These are phyloP conservation scores for Cyprichromis sp. DNA, from an alignment of 2,113 vertebrate genomes.

Conservation along the genomic window DNA sequence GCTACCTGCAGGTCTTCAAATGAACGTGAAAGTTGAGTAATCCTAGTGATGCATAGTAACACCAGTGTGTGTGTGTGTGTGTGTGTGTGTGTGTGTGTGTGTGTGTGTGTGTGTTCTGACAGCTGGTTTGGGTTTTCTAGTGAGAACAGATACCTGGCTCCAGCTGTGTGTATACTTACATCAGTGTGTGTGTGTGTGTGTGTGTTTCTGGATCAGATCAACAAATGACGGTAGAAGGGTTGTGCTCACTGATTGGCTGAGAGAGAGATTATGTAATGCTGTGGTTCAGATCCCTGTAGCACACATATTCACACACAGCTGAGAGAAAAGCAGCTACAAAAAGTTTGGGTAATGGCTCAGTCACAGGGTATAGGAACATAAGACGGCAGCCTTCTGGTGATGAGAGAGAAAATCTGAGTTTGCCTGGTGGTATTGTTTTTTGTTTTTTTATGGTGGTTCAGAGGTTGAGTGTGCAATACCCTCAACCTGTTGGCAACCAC, in stretches of 20 bases:
- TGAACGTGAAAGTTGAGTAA: neutral
- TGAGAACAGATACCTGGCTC: neutral
- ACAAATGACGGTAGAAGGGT: neutral
- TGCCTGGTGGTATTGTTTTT: neutral
- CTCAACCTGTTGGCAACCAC: neutral
- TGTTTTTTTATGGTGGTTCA: neutral
- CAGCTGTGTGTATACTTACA: constrained; percentile 17
- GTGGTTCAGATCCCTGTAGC: neutral
- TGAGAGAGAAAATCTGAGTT: neutral
- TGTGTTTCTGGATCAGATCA: neutral
- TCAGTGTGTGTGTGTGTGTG: neutral
- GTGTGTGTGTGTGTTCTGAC: neutral
- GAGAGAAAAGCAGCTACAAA: neutral
- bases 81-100: neutral
- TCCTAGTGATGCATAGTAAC: neutral
- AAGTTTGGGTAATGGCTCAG: neutral
- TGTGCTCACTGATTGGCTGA: constrained; percentile 1
- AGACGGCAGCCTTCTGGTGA: neutral
- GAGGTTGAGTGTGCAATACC: neutral
- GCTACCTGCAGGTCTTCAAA: neutral
- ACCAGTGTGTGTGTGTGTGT: neutral
- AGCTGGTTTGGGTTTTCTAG: constrained; percentile 1
- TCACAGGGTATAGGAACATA: neutral
- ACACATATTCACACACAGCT: neutral
- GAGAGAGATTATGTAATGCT: neutral